Percentiles rank a stretch among this genome's conserved stretches.
Evolutionary conservation across 1,140 invertebrate genomes (phyloP).

Genomic region (Rhynchophorus ferrugineus): DNA sequence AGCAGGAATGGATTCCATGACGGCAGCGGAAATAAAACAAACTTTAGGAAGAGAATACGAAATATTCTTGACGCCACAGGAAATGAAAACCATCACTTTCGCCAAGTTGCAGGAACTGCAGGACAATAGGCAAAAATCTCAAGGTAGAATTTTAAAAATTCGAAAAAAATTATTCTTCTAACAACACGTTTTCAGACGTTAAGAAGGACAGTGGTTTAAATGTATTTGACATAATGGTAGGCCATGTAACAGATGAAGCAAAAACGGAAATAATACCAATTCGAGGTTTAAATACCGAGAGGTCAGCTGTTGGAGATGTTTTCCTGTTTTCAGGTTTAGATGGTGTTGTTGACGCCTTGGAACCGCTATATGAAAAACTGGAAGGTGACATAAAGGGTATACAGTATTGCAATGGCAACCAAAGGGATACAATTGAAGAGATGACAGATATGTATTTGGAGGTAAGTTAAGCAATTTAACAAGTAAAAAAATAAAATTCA

Average conservation of each 20-base stretch:
- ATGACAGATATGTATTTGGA: background rate
- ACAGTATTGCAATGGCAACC: slow-evolving; percentile 47
- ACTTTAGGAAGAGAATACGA: slow-evolving; percentile 57
- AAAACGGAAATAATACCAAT: background rate
- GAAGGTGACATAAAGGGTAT: slow-evolving; percentile 57
- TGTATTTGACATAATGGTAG: slow-evolving; percentile 4
- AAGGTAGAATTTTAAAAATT: background rate
- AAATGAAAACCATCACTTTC: slow-evolving; percentile 47
- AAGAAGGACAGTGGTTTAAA: no score
- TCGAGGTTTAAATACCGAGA: background rate
- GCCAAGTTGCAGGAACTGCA: slow-evolving; percentile 7
- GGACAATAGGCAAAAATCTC: background rate
- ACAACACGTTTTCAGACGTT: background rate
- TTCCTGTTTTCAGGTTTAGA: slow-evolving; percentile 78
- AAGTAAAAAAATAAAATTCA: background rate
- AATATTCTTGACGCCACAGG: slow-evolving; percentile 51
- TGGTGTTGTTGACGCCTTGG: slow-evolving; percentile 56
- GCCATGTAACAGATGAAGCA: background rate
- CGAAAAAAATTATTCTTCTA: no score
- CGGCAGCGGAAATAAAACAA: slow-evolving; percentile 76
- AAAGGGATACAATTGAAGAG: slow-evolving; percentile 21
- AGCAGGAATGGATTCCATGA: slow-evolving; percentile 81
- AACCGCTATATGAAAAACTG: slow-evolving; percentile 49
- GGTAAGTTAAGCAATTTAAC: background rate
- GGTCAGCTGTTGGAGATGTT: no score